Base-by-base conservation (phyloP, 92 coral and sea anemone species). In the Phenganax stokvisi region DNA sequence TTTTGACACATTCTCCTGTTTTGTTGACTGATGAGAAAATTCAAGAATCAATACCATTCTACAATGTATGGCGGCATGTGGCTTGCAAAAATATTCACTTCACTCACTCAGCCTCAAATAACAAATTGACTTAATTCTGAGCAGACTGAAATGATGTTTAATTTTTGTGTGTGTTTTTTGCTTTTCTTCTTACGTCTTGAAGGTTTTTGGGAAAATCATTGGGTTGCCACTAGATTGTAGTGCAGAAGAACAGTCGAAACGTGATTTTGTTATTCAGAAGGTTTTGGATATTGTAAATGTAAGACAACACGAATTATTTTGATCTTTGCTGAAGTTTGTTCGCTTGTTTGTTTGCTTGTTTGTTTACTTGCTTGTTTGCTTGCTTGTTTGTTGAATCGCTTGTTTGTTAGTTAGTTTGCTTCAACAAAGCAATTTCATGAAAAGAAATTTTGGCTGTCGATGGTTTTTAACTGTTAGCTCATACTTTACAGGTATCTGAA, bases 11-110 rank as follows among this genome's bases (percentile, higher is more conserved):
- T 75, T 51, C 27, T 56, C 63, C 64, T 11, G 25, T 6, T 6
- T 0, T 57, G 69, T 76, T 76, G 28, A 60, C 57, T 10, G 20
- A 57, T 7, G 55, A 52, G 11, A 69, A 64, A 54, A 76, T 59
- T 28, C 69, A 28, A 12, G 25, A 57, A 57, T 28, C 60, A 31
- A 76, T 76, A 76, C 81, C 81, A 76, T 76, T 76, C 71, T 76
- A 12, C 44, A 12, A 8, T 16, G 47, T 31, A 51, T 51, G 29
- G 3, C 11, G 10, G 8, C 15, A 47, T 47, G 25, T 6, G n/a
- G 12, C 25, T 61, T 8, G 25, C 13, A 61, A 61, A 17, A 61
- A 5, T 1, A 15, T 61, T 13, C 6, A 5, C 3, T 8, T 61
- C 1, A 17, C 27, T 15, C 8, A 12, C 17, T 61, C 17, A 15